These are phyloP conservation scores for Pseudopipra pipra DNA, from an alignment of 2,113 vertebrate species.

Conservation along the genomic window DNA sequence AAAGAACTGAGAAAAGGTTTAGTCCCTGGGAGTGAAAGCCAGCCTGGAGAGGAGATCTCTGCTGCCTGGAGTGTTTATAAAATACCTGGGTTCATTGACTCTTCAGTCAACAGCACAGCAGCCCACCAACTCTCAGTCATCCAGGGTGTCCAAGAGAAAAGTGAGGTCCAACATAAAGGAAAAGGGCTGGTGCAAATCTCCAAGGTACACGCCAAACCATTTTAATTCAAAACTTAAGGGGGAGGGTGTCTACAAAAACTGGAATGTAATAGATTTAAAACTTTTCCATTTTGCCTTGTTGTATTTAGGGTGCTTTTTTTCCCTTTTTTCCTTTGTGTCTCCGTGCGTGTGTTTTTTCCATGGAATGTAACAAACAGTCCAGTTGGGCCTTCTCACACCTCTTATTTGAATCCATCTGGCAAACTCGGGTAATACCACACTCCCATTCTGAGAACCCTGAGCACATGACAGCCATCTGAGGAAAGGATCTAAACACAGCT, in stretches of 20 bases:
- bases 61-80: not conserved
- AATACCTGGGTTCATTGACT: not conserved
- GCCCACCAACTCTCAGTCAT: not conserved
- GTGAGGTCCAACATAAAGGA: not conserved
- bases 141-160: not conserved
- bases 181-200: not conserved
- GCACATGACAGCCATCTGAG: not conserved
- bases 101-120: not conserved
- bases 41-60: not conserved
- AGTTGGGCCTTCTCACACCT: not conserved
- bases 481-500: not conserved
- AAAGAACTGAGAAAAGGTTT: not conserved
- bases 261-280: not conserved
- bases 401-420: not conserved
- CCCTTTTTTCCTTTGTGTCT: not conserved
- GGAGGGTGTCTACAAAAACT: accelerated
- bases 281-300: not conserved
- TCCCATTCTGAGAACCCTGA: not conserved
- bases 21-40: not conserved
- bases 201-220: not conserved
- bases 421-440: not conserved
- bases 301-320: not conserved
- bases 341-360: not conserved
- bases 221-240: not conserved
- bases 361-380: not conserved